Conservation (phyloP, 1,140 invertebrate genomes). For the Drosophila jambulina region DNA sequence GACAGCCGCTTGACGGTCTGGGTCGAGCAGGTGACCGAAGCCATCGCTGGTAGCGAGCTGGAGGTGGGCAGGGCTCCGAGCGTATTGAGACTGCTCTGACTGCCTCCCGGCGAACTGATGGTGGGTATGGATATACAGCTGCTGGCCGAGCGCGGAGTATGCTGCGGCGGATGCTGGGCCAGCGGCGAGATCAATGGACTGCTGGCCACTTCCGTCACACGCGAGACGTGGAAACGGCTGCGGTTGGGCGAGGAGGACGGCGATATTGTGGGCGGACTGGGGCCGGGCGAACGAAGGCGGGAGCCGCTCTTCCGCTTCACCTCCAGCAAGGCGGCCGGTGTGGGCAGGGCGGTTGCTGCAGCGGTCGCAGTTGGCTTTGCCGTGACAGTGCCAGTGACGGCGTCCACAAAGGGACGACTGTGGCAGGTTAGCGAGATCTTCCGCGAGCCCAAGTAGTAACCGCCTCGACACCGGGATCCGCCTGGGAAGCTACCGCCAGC, state of each 20-base stretch:
- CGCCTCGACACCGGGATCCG: constrained; percentile 72
- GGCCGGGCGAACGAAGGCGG: constrained; percentile 88
- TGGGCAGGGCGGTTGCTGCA: constrained; percentile 67
- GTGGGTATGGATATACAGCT: constrained; percentile 80
- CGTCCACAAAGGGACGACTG: constrained; percentile 75
- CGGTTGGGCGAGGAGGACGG: constrained; percentile 89
- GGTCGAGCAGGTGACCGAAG: constrained; percentile 75
- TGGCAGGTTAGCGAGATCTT: constrained; percentile 88
- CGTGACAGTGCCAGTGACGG: constrained; percentile 64
- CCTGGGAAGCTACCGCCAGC: constrained; percentile 27
- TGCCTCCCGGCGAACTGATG: constrained; percentile 48
- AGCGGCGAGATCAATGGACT: constrained; percentile 78
- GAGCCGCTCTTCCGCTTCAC: constrained; percentile 86
- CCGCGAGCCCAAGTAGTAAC: constrained; percentile 86
- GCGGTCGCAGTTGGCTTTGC: constrained; percentile 53
- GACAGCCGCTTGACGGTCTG: constrained; percentile 77
- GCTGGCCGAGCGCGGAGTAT: constrained; percentile 58
- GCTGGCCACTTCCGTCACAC: constrained; percentile 85
- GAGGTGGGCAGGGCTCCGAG: constrained; percentile 69
- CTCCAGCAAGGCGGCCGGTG: constrained; percentile 79
- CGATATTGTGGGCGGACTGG: constrained; percentile 89
- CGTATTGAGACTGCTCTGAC: constrained; percentile 50
- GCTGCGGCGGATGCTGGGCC: constrained; percentile 58
- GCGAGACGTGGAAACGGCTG: constrained; percentile 87
- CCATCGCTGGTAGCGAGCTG: constrained; percentile 80